phyloP scores from a whole-genome alignment of 2,888 invertebrate species.

The Lepidochrysops patricia region DNA sequence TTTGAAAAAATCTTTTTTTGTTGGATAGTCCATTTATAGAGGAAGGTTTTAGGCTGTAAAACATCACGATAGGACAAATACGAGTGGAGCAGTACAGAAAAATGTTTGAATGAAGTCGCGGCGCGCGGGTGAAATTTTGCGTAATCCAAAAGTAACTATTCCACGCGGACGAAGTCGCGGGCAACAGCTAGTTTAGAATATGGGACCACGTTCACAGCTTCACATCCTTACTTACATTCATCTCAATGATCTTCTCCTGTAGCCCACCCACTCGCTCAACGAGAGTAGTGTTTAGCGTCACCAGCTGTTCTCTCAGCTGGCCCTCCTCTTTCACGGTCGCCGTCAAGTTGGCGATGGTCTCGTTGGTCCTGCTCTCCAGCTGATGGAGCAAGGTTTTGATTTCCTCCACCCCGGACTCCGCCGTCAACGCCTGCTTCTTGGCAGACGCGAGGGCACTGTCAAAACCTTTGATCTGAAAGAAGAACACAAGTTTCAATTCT shows the following conservation, averaged over 20 bases:
- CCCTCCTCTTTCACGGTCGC: slow-evolving; percentile 39
- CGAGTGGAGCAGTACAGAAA: no score
- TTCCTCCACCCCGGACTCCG: slow-evolving; percentile 56
- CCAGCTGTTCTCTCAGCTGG: slow-evolving; percentile 40
- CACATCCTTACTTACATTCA: slow-evolving; percentile 40
- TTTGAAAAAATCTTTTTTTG: no score
- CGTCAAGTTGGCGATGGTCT: slow-evolving; percentile 53
- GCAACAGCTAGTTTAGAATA: no score
- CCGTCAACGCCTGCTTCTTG: slow-evolving; percentile 54
- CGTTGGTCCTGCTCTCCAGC: slow-evolving; percentile 50
- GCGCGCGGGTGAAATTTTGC: no score
- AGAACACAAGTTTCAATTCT: no score
- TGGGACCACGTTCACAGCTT: neutral
- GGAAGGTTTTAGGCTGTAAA: no score
- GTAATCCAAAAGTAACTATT: no score
- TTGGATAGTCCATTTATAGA: no score
- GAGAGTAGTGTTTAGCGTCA: slow-evolving; percentile 46
- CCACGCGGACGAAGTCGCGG: no score
- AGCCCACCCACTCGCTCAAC: slow-evolving; percentile 43
- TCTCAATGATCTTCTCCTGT: slow-evolving; percentile 46
- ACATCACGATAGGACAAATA: no score
- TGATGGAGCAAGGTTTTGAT: slow-evolving; percentile 45
- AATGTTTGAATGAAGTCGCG: no score
- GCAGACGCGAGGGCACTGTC: slow-evolving; percentile 53
- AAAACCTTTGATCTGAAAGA: slow-evolving; percentile 67